Evolutionary conservation across 2,113 vertebrate genomes (phyloP).

Genomic region (Mixornis gularis): DNA sequence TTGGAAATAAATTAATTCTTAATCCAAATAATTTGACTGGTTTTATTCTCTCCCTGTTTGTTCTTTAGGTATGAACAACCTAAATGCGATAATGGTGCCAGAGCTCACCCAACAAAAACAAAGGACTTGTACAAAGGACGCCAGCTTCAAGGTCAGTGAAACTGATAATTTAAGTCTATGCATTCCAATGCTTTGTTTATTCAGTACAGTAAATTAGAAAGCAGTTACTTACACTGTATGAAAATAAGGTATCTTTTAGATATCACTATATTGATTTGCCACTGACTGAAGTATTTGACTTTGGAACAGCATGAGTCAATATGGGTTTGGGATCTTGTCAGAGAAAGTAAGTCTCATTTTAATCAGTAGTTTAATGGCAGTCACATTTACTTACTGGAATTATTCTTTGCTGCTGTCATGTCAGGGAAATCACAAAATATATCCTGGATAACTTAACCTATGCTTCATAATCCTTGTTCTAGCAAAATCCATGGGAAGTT

Average conservation of each 20-base stretch:
- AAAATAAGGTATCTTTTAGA: background rate
- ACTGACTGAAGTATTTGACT: background rate
- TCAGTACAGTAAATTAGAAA: background rate
- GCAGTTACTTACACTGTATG: background rate
- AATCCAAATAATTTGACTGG: background rate
- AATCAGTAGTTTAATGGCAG: background rate
- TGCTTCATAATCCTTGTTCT: background rate
- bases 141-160: constrained; percentile 86
- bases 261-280: background rate
- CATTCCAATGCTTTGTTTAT: background rate
- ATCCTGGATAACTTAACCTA: background rate
- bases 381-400: background rate
- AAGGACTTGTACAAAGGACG: constrained; percentile 87
- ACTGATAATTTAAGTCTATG: background rate
- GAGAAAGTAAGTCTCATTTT: background rate
- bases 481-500: background rate
- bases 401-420: background rate
- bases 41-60: background rate
- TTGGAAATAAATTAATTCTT: background rate
- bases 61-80: constrained; percentile 88
- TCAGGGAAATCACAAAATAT: background rate
- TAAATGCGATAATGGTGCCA: constrained; percentile 88
- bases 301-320: background rate
- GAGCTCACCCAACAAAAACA: constrained; percentile 86
- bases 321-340: background rate